Base-by-base conservation (phyloP, 2,797 vertebrate species). In the Phaenicophaeus curvirostris region DNA sequence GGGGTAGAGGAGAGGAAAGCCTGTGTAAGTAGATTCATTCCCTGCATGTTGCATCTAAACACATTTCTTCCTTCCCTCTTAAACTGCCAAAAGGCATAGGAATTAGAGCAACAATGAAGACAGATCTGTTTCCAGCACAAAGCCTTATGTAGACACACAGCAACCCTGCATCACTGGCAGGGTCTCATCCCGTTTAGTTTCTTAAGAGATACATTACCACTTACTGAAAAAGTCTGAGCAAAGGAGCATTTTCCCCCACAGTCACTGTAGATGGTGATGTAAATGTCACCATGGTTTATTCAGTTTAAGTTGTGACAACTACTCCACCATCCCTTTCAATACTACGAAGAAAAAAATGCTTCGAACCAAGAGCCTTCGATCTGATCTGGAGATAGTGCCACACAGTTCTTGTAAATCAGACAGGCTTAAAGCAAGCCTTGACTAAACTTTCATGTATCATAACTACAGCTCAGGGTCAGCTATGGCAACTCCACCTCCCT, bases 141-240 rank as follows among this genome's bases (percentile, higher is more conserved):
- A 87, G 23, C n/a, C 44, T 67, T 41, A 51, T 0, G 0, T 0
- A 66, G 55, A 55, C 13, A 46, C 3, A 30, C 20, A 74, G 14
- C 9, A 37, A 44, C 37, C 73, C 27, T 20, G 6, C 31, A 3
- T n/a, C 69, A 13, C 44, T 28, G 2, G 3, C 57, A 84, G 37
- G 11, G 23, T 68, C 33, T 77, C 18, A 28, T 5, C 15, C 44
- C 54, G 37, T 44, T 85, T 23, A 87, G 7, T n/a, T 83, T 85
- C 68, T 63, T 31, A 65, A 31, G 13, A 74, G 15, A 15, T 41
- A 44, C 9, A 3, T 44, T 21, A 41, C 13, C 53, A 42, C 24
- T 35, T 42, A 50, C 21, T 57, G 63, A 42, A 90, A 51, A 3
- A 66, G 19, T 23, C 41, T 20, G 3, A 51, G 72, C 59, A 37